Evolutionary conservation across 2,888 invertebrate species (phyloP), one percentile per base, ranked within the genome.

Genomic region (Masnerella sp.): DNA sequence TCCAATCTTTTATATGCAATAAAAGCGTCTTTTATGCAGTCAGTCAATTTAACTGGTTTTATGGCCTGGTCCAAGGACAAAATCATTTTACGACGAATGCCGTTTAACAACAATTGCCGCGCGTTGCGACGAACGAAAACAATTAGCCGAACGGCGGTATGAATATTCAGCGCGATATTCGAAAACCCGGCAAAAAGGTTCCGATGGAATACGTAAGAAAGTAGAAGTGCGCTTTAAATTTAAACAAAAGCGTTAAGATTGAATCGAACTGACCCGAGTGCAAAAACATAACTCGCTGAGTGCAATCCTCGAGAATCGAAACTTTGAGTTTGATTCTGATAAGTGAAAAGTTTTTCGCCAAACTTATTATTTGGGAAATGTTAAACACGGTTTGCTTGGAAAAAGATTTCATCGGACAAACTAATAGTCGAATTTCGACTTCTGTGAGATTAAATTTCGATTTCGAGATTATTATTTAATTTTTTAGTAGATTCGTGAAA

Each of bases 231-330:
- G 32, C 32, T 40, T 61, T 68, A 52, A 68, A 51, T 59, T 68
- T 59, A 59, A 59, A 68, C 43, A 59, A 67, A 61, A 52, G 58
- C 45, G 45, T 68, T 52, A 68, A 61, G 52, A 68, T 68, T 68
- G 45, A 68, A 68, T 68, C 11, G 38, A 68, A 68, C 51, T 68
- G 58, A 68, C 51, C 68, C 15, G 12, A 61, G 68, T 52, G 51
- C 32, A 68, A 68, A 52, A 61, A 59, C 52, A 61, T 38, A 40
- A 56, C 45, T 43, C 22, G n/a, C 11, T 18, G 61, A 68, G 36
- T 59, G 59, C 36, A 61, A 68, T 68, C 38, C 20, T 15, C 15
- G 30, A 28, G 34, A 59, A 43, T 68, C 51, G 25, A 58, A 68
- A 68, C 15, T 51, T 59, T 20, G 11, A 25, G 28, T 15, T 4